Percentiles rank a stretch among this genome's conserved stretches.
Conservation (phyloP, 2,888 invertebrate species). For the Orthosia incerta region DNA sequence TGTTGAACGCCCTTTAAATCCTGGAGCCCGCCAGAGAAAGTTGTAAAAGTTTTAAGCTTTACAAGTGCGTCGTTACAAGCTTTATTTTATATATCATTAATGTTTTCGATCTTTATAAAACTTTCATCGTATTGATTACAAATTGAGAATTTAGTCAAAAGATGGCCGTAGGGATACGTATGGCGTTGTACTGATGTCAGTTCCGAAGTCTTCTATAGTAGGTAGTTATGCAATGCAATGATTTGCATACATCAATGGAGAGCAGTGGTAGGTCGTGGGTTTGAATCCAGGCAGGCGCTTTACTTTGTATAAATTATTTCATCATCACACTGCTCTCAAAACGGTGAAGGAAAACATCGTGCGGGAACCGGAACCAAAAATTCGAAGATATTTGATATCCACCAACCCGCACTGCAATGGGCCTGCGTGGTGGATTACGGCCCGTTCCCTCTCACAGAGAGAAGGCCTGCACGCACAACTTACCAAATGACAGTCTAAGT, state of each 20-base stretch:
- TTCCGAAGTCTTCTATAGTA: background rate
- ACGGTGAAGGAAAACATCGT: no score
- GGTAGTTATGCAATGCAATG: background rate
- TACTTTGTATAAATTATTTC: no score
- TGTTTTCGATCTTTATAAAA: conserved; percentile 15
- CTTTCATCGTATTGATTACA: conserved; percentile 10
- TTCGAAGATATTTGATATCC: no score
- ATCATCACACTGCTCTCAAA: no score
- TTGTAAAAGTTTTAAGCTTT: conserved; percentile 57
- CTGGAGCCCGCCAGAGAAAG: conserved; percentile 63
- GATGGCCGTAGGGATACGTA: background rate
- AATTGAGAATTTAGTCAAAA: background rate
- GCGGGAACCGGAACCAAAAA: no score
- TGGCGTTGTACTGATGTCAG: background rate
- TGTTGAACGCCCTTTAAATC: conserved; percentile 69
- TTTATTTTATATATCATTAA: conserved; percentile 35
- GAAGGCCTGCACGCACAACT: no score
- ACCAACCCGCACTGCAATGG: no score
- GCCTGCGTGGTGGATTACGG: no score
- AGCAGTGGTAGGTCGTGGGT: no score
- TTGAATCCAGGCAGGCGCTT: no score
- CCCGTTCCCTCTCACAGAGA: no score
- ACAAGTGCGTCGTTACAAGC: conserved; percentile 38
- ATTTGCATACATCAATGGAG: background rate
- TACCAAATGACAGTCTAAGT: no score